Conservation (phyloP, 2,888 invertebrate genomes). For the Pasiphila rectangulata region DNA sequence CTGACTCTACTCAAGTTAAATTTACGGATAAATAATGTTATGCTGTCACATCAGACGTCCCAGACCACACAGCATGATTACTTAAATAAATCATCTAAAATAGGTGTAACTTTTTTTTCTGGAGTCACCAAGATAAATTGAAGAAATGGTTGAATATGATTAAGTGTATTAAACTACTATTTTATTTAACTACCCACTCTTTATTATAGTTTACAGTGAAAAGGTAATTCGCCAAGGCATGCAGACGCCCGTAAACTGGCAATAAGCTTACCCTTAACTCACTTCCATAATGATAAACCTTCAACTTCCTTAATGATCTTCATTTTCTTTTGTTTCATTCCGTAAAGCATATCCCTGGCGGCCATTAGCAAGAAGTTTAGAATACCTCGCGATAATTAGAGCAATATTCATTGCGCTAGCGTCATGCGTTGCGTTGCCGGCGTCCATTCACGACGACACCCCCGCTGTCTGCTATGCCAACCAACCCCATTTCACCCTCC, state of each 20-base stretch:
- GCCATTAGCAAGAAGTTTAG: slow-evolving; percentile 15
- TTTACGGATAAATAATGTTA: too few relatives aligned
- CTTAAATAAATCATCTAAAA: too few relatives aligned
- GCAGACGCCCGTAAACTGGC: not conserved
- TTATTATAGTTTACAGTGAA: too few relatives aligned
- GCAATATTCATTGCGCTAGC: slow-evolving; percentile 34
- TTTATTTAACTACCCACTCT: too few relatives aligned
- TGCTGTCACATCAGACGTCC: too few relatives aligned
- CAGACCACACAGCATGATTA: too few relatives aligned
- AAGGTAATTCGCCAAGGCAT: too few relatives aligned
- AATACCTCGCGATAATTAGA: slow-evolving; percentile 42
- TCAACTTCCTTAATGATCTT: not conserved
- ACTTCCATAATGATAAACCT: not conserved
- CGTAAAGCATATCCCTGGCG: slow-evolving; percentile 1
- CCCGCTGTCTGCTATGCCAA: slow-evolving; percentile 40
- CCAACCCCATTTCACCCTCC: slow-evolving; percentile 54
- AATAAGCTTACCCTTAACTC: not conserved
- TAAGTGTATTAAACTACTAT: too few relatives aligned
- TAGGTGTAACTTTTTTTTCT: too few relatives aligned
- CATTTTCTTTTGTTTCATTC: slow-evolving; percentile 15
- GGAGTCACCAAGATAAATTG: too few relatives aligned
- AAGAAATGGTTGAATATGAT: too few relatives aligned
- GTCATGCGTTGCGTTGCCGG: slow-evolving; percentile 40
- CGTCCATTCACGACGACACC: slow-evolving; percentile 49
- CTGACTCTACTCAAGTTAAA: too few relatives aligned